Percentiles rank a stretch among this genome's conserved stretches.
phyloP scores from a whole-genome alignment of 2,888 invertebrate genomes.

The Phymatocera aterrima region DNA sequence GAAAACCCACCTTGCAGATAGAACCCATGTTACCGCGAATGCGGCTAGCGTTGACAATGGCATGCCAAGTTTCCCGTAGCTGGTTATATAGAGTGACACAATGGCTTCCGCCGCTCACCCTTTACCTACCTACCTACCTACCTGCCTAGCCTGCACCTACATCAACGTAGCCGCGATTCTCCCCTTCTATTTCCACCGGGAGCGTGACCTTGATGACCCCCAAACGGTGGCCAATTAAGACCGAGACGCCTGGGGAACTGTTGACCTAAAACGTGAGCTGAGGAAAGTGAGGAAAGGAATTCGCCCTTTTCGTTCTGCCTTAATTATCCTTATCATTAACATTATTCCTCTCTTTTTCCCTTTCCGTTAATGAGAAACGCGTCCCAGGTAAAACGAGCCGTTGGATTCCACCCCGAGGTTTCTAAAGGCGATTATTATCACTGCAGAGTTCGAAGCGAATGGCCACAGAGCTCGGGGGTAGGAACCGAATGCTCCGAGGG shows the following conservation, averaged over 20 bases:
- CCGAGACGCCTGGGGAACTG: neutral
- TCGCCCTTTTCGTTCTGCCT: constrained; percentile 6
- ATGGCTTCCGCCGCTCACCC: constrained; percentile 64
- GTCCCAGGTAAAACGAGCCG: neutral
- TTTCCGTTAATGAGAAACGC: constrained; percentile 8
- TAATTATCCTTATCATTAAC: no score
- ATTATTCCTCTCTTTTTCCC: no score
- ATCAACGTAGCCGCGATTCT: constrained; percentile 3
- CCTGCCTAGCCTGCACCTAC: no score
- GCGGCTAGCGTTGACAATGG: constrained; percentile 74
- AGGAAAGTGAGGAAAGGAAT: constrained; percentile 18
- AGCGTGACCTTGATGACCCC: constrained; percentile 66
- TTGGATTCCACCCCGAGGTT: neutral
- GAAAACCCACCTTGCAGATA: constrained; percentile 68
- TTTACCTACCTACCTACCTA: no score
- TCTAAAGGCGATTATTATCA: no score
- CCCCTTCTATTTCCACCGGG: constrained; percentile 28
- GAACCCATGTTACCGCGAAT: constrained; percentile 73
- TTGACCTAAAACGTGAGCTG: constrained; percentile 30
- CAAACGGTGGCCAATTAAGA: constrained; percentile 52
- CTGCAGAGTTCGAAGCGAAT: no score
- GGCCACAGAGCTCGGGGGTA: no score
- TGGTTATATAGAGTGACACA: constrained; percentile 73
- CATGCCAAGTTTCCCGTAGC: constrained; percentile 65
- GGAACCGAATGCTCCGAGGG: no score